Percentiles rank a stretch among this genome's conserved stretches.
phyloP scores from a whole-genome alignment of 1,140 invertebrate genomes.

The Thaumetopoea pityocampa region DNA sequence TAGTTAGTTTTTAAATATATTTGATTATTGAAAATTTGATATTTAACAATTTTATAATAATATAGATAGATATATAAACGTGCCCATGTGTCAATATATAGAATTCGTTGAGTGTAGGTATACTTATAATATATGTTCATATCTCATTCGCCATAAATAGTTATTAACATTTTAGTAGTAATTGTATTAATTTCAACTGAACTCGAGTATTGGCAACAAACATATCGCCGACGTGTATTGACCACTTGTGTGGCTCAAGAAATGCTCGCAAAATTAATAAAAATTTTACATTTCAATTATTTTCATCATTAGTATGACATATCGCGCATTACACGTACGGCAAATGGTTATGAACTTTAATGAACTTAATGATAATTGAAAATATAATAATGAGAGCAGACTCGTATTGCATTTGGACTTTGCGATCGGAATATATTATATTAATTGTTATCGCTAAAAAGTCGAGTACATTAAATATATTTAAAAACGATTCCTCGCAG shows the following conservation, averaged over 20 bases:
- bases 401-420: not conserved
- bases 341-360: slow-evolving; percentile 51
- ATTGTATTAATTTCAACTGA: no score
- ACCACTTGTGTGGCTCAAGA: slow-evolving; percentile 52
- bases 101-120: no score
- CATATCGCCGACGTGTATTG: slow-evolving; percentile 1
- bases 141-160: no score
- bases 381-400: not conserved
- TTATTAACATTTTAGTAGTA: no score
- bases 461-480: no score
- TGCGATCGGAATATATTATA: slow-evolving; percentile 6
- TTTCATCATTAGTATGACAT: slow-evolving; percentile 38
- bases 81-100: no score
- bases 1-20: no score
- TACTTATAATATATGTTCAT: no score
- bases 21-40: no score
- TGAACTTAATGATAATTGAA: slow-evolving; percentile 15
- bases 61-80: no score
- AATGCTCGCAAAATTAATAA: slow-evolving; percentile 42
- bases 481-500: no score
- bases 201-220: slow-evolving; percentile 11
- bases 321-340: slow-evolving; percentile 30
- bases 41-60: no score
- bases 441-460: not conserved
- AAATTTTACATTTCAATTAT: slow-evolving; percentile 50